Evolutionary conservation across 2,888 invertebrate genomes (phyloP), one percentile per base, ranked within the genome.

Genomic region (Callyntrura sp.): DNA sequence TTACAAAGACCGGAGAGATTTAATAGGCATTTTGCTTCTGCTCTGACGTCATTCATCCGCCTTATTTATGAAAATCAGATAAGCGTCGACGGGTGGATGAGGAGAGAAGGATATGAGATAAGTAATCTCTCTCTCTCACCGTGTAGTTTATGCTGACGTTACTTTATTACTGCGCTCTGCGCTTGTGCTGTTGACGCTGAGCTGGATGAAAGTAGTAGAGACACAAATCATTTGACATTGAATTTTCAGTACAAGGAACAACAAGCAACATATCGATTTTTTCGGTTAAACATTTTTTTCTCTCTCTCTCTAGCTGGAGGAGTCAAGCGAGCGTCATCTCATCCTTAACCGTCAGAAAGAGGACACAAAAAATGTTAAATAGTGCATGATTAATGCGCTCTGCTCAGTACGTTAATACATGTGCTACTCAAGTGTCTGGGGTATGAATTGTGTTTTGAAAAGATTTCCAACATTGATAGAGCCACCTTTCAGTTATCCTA

Each of bases 21-120:
- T 57, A 57, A n/a, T n/a, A n/a, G n/a, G n/a, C n/a, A n/a, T n/a
- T 57, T 57, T 57, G n/a, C n/a, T n/a, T n/a, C 57, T 17, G 57
- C 17, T 57, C 17, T 17, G n/a, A 17, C 23, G 62, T 62, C 62
- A 62, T 62, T 20, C 62, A 60, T 62, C 62, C 8, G 17, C 23
- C 17, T 60, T 20, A 60, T 60, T 25, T 25, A 25, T 62, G 25
- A 62, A n/a, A 62, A 62, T 62, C 62, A 62, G 62, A 62, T 62
- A 62, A 57, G 62, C 62, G 23, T 25, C 57, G n/a, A 12, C n/a
- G n/a, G n/a, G n/a, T n/a, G n/a, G n/a, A n/a, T n/a, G n/a, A n/a
- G n/a, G 25, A 57, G 25, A 62, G 25, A 62, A 62, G 62, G 62
- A 62, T 45, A 45, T 62, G 62, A 62, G 62, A 62, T 62, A 62